These are phyloP conservation scores for Brienomyrus longianalis DNA, from an alignment of 2,113 vertebrate genomes.

Conservation along the genomic window DNA sequence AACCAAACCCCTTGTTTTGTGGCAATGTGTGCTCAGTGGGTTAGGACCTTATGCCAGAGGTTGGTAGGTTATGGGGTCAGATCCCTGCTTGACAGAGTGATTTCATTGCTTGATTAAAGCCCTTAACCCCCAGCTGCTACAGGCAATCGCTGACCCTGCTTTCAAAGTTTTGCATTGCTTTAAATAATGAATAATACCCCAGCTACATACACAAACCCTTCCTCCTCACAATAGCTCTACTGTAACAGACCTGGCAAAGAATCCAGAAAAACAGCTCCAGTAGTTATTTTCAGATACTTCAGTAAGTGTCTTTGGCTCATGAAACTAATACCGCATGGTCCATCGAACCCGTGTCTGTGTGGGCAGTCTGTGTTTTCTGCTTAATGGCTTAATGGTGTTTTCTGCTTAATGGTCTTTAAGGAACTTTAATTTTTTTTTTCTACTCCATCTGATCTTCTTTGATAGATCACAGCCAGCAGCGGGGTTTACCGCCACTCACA, in stretches of 20 bases:
- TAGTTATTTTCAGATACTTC: background rate
- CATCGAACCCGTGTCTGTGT: background rate
- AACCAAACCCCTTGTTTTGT: background rate
- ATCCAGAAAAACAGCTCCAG: background rate
- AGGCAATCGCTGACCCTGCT: background rate
- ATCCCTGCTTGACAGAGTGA: too few species aligned
- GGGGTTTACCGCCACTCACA: background rate
- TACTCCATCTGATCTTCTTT: background rate
- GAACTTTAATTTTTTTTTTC: background rate
- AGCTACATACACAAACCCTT: background rate
- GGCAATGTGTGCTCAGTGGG: too few species aligned
- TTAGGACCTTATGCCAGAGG: too few species aligned
- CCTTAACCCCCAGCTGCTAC: background rate
- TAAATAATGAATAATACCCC: too few species aligned
- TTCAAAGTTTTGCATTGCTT: background rate
- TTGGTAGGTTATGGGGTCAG: too few species aligned
- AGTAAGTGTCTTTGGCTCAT: background rate
- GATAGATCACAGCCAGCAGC: background rate
- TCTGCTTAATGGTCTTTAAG: background rate
- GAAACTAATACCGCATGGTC: background rate
- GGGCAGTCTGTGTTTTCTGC: background rate
- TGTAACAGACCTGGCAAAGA: background rate
- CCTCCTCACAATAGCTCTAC: background rate
- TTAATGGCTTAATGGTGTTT: background rate
- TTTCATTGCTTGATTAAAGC: too few species aligned